Conservation (phyloP, 2,113 vertebrate genomes). For the Sardina pilchardus region DNA sequence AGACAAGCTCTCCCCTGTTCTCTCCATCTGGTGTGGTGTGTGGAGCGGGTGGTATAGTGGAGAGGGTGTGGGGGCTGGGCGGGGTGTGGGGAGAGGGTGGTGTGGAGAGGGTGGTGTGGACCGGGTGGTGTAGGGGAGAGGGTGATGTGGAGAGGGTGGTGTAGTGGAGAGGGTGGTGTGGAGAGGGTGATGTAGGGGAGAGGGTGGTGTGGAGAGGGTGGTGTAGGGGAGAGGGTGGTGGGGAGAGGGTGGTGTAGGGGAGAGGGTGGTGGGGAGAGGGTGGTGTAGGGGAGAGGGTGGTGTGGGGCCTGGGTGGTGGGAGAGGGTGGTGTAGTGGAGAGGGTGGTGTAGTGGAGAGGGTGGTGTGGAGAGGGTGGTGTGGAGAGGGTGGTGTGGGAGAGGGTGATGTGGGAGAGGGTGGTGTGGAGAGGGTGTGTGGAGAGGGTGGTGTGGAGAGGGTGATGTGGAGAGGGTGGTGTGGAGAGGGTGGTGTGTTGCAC, state of each 20-base stretch:
- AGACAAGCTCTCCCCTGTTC: constrained; percentile 13
- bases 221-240: no score
- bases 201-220: neutral
- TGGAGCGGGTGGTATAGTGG: neutral
- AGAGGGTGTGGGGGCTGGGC: neutral
- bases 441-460: neutral
- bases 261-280: no score
- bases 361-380: no score
- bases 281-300: neutral
- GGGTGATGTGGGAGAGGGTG: no score
- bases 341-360: neutral
- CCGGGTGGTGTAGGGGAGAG: neutral
- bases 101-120: neutral
- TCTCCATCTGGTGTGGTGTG: neutral
- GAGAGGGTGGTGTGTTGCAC: neutral
- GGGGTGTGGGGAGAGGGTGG: no score
- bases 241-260: neutral
- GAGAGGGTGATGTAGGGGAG: no score
- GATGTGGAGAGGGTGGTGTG: no score
- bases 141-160: neutral
- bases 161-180: neutral
- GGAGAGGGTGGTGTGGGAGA: no score
- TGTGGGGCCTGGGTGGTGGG: no score
- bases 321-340: neutral
- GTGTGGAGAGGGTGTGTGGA: neutral